Conservation (phyloP, 2,113 vertebrate genomes). For the Ammodramus savannarum region DNA sequence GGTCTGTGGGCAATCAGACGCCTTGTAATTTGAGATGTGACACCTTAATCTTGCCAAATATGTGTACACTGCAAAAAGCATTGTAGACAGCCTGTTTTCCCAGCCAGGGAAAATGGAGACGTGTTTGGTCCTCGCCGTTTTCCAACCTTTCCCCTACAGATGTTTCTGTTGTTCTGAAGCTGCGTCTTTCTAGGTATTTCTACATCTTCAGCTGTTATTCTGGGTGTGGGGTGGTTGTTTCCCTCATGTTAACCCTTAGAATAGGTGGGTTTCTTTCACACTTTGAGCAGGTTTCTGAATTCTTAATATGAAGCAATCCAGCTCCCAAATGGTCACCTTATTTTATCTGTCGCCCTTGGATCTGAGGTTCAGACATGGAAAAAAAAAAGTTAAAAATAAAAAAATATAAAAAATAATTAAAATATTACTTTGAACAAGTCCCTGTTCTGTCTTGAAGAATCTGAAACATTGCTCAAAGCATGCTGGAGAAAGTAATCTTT, state of each 20-base stretch:
- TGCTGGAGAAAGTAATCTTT: background rate
- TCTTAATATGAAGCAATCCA: background rate
- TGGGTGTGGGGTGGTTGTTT: background rate
- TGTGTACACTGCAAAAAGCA: constrained; percentile 18
- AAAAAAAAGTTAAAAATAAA: background rate
- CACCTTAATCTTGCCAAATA: constrained; percentile 78
- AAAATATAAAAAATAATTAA: accelerated
- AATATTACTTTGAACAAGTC: background rate
- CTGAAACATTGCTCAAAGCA: background rate
- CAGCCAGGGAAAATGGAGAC: constrained; percentile 17
- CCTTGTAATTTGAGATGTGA: constrained; percentile 73
- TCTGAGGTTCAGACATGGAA: background rate
- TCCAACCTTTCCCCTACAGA: background rate
- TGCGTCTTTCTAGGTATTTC: background rate
- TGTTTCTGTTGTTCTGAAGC: background rate
- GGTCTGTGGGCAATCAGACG: constrained; percentile 60
- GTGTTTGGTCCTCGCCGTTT: background rate
- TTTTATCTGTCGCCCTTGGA: background rate
- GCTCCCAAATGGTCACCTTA: background rate
- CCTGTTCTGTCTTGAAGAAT: background rate
- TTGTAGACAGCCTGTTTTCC: background rate
- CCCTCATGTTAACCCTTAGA: background rate
- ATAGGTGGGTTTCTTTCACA: background rate
- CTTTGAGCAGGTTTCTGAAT: background rate
- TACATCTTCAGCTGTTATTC: background rate